A percentile compares a stretch with the other conserved stretches of the same genome.
Conservation (phyloP, 2,113 vertebrate species). For the Rafetus swinhoei region DNA sequence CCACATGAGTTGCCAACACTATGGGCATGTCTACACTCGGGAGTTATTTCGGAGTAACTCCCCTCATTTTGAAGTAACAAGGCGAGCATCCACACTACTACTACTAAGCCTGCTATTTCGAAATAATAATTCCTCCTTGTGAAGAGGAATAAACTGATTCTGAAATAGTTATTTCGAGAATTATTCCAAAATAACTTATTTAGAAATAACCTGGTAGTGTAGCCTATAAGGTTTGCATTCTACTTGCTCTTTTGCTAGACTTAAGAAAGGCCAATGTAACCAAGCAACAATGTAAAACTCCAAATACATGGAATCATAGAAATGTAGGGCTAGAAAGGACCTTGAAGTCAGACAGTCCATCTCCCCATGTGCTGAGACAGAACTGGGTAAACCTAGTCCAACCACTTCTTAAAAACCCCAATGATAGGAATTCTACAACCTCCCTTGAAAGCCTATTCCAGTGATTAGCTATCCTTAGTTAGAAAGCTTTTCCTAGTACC, state of each 20-base stretch:
- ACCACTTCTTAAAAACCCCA: neutral
- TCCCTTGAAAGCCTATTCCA: neutral
- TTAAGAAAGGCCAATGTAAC: neutral
- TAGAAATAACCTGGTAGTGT: no score
- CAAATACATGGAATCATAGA: neutral
- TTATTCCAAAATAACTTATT: no score
- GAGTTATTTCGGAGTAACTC: no score
- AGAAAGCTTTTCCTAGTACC: neutral
- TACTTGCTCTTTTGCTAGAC: neutral
- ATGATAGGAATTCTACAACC: neutral
- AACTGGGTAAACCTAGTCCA: neutral
- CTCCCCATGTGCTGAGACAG: neutral
- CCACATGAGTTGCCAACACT: neutral
- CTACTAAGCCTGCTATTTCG: no score
- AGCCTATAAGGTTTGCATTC: neutral
- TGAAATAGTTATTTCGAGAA: no score
- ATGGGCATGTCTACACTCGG: neutral
- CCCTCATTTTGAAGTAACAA: no score
- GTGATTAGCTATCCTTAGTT: neutral
- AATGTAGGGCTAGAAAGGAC: neutral
- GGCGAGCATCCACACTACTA: no score
- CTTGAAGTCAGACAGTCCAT: neutral
- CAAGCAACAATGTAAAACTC: neutral
- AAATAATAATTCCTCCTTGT: no score
- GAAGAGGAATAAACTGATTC: no score